phyloP scores from a whole-genome alignment of 2,888 invertebrate genomes.

The Drosophila flavopinicola region DNA sequence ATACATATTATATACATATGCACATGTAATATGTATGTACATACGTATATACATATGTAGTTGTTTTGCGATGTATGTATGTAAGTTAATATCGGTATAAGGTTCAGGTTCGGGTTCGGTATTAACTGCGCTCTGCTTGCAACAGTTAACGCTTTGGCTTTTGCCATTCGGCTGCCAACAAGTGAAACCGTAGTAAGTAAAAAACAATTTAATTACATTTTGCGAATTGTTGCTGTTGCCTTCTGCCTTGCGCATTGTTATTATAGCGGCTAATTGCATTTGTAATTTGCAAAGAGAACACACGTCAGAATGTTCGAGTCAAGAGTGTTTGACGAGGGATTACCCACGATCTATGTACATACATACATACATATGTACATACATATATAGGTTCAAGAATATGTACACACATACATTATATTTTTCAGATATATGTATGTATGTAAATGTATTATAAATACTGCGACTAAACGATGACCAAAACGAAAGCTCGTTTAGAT shows the following conservation, averaged over 20 bases:
- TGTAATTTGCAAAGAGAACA: constrained; percentile 30
- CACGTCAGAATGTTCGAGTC: neutral
- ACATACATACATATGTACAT: too few species aligned
- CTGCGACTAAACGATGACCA: too few species aligned
- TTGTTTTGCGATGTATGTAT: neutral
- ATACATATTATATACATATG: neutral
- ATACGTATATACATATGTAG: neutral
- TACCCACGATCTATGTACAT: neutral
- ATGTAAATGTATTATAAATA: too few species aligned
- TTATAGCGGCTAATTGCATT: constrained; percentile 62
- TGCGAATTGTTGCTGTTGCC: constrained; percentile 37
- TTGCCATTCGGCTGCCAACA: constrained; percentile 40
- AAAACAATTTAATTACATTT: constrained; percentile 74
- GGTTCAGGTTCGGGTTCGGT: constrained; percentile 26
- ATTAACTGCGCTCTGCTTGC: constrained; percentile 49
- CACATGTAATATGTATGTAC: neutral
- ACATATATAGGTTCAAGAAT: too few species aligned
- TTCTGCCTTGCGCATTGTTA: constrained; percentile 15
- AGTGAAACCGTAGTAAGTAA: constrained; percentile 77
- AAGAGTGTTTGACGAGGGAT: neutral
- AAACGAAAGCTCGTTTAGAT: too few species aligned
- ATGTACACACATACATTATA: too few species aligned
- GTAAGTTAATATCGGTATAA: constrained; percentile 43
- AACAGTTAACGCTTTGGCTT: constrained; percentile 51
- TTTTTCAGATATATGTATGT: too few species aligned